Conservation (phyloP, 2,797 vertebrate genomes). For the Oreochromis grahami region DNA sequence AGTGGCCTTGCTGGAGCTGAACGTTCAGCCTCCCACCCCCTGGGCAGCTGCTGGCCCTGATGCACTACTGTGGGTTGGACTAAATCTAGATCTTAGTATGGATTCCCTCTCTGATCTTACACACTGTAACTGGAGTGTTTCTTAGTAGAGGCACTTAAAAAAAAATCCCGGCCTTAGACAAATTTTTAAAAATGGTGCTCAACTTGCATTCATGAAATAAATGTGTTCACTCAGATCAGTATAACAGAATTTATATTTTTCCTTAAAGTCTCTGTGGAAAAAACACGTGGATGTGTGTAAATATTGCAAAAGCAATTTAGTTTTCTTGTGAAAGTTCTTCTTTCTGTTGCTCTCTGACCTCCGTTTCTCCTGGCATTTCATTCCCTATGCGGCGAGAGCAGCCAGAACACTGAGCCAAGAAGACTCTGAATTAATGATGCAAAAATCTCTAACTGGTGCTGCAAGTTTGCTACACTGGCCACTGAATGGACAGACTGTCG, state of each 20-base stretch:
- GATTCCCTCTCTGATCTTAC: conserved; percentile 39
- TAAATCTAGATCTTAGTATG: conserved; percentile 24
- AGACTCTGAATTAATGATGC: conserved; percentile 66
- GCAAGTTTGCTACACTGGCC: conserved; percentile 28
- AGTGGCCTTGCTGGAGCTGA: conserved; percentile 33
- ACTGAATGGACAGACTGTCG: conserved; percentile 34
- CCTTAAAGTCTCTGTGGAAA: not conserved
- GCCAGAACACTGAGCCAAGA: conserved; percentile 53
- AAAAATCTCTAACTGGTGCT: conserved; percentile 44
- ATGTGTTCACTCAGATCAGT: not conserved
- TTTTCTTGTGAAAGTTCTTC: conserved; percentile 7
- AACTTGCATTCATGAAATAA: not conserved
- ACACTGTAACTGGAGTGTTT: conserved; percentile 8
- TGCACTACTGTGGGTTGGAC: conserved; percentile 13
- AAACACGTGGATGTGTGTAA: not conserved
- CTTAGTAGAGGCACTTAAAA: not conserved
- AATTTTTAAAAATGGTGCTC: not conserved
- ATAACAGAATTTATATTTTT: not conserved
- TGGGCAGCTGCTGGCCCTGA: conserved; percentile 9
- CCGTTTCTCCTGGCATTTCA: conserved; percentile 46
- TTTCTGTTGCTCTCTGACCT: conserved; percentile 35
- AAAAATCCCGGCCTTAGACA: not conserved
- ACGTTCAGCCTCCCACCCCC: conserved; percentile 14
- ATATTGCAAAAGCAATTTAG: not conserved
- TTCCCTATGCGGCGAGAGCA: conserved; percentile 31